Conservation (phyloP, 2,113 vertebrate genomes). For the Bos indicus region DNA sequence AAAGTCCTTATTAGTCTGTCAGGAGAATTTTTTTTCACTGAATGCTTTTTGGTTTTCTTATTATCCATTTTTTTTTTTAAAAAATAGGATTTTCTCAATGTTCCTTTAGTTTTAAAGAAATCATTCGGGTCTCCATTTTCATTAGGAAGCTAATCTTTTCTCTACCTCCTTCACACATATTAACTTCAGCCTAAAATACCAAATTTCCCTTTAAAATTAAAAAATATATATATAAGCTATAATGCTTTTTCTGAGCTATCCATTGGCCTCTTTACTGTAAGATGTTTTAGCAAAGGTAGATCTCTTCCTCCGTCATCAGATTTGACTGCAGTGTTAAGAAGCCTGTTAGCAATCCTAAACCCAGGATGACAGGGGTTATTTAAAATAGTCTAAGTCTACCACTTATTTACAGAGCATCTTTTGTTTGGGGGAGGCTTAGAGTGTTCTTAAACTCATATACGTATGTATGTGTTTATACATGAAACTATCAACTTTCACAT, state of each 20-base stretch:
- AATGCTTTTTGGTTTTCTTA: slow-evolving; percentile 39
- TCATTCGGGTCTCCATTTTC: neutral
- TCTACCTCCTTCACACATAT: neutral
- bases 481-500: neutral
- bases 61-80: neutral
- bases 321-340: neutral
- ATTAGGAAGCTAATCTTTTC: slow-evolving; percentile 23
- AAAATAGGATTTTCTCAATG: neutral
- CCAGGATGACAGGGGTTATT: neutral
- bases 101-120: slow-evolving; percentile 42
- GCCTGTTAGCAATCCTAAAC: neutral
- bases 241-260: neutral
- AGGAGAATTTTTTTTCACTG: slow-evolving; percentile 42
- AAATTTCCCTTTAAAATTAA: neutral
- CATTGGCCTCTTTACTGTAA: neutral
- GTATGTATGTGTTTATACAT: neutral
- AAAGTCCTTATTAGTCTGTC: slow-evolving; percentile 69
- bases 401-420: neutral
- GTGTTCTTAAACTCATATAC: neutral
- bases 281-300: neutral
- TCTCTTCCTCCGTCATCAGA: neutral
- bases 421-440: slow-evolving; percentile 7
- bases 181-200: neutral
- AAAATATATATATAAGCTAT: neutral
- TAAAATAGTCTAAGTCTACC: neutral